These are phyloP conservation scores for Vanacampus margaritifer DNA, from an alignment of 2,113 vertebrate genomes.

Conservation along the genomic window DNA sequence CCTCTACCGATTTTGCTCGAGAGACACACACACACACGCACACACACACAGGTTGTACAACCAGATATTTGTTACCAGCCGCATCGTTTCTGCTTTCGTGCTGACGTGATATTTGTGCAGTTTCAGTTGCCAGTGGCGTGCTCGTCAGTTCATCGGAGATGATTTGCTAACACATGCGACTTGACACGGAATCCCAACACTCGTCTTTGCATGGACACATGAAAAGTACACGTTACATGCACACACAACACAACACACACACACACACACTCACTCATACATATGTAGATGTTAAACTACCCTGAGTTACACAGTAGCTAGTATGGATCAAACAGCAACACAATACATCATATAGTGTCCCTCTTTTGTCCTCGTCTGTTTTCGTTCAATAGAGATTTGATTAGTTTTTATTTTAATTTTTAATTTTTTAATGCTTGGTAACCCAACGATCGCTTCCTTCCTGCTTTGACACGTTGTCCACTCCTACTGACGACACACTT, in stretches of 20 bases:
- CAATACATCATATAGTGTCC: slow-evolving; percentile 65
- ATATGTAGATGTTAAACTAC: slow-evolving; percentile 61
- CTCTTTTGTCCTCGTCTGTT: slow-evolving; percentile 68
- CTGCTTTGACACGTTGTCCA: slow-evolving; percentile 44
- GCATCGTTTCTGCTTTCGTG: slow-evolving; percentile 64
- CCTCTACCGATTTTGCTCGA: slow-evolving; percentile 52
- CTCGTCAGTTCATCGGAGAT: slow-evolving; percentile 58
- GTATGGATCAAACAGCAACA: slow-evolving; percentile 61
- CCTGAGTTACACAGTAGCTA: slow-evolving; percentile 72
- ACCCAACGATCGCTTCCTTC: slow-evolving; percentile 42
- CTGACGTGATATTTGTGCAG: slow-evolving; percentile 66
- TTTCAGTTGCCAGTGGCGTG: slow-evolving; percentile 64
- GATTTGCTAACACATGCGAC: slow-evolving; percentile 60
- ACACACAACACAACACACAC: slow-evolving; percentile 1
- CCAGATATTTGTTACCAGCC: slow-evolving; percentile 55
- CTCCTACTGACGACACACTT: neutral
- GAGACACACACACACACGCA: slow-evolving; percentile 1
- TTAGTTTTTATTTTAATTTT: slow-evolving; percentile 54
- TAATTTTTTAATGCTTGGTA: slow-evolving; percentile 53
- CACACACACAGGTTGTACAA: slow-evolving; percentile 14
- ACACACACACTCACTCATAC: slow-evolving; percentile 35
- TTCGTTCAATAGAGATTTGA: slow-evolving; percentile 71
- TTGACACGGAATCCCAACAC: slow-evolving; percentile 34
- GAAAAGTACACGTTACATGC: neutral
- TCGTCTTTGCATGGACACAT: slow-evolving; percentile 28